A percentile compares a stretch with the other conserved stretches of the same genome.
These are phyloP conservation scores for Petrosia ficiformis DNA, from an alignment of 37 sponge, comb jelly and placozoan species.

Conservation along the genomic window DNA sequence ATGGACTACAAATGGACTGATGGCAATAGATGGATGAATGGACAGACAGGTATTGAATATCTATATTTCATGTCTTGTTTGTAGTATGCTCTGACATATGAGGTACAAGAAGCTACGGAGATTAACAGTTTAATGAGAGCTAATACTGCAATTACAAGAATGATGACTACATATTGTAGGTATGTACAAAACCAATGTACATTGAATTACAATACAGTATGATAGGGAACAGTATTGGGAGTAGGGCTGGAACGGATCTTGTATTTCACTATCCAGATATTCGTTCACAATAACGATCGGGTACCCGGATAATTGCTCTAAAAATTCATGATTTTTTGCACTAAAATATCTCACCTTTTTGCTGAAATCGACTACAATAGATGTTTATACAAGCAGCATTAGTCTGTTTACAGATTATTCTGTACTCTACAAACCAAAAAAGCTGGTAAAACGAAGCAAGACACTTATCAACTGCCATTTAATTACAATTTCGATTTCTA, in stretches of 20 bases:
- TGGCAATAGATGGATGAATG: neutral
- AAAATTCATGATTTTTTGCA: neutral
- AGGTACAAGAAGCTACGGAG: conserved; percentile 85
- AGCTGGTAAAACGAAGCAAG: too few relatives aligned
- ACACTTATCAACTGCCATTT: too few relatives aligned
- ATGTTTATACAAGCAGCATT: too few relatives aligned
- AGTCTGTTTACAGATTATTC: too few relatives aligned
- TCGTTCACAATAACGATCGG: too few relatives aligned
- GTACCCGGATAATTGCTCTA: too few relatives aligned
- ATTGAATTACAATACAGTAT: neutral
- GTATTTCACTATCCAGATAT: neutral
- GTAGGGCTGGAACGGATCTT: too few relatives aligned
- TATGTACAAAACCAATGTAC: conserved; percentile 12
- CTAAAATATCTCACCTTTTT: neutral
- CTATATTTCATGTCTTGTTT: neutral
- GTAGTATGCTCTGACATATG: conserved; percentile 77
- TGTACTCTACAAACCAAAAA: too few relatives aligned
- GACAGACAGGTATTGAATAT: neutral
- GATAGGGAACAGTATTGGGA: neutral
- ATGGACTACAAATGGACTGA: neutral
- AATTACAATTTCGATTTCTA: too few relatives aligned
- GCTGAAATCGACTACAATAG: too few relatives aligned
- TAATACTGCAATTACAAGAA: conserved; percentile 92
- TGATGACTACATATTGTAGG: conserved; percentile 96
- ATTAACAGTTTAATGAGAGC: conserved; percentile 84